Base-by-base conservation (phyloP, 2,888 invertebrate genomes). In the Siphonodentalium dalli region DNA sequence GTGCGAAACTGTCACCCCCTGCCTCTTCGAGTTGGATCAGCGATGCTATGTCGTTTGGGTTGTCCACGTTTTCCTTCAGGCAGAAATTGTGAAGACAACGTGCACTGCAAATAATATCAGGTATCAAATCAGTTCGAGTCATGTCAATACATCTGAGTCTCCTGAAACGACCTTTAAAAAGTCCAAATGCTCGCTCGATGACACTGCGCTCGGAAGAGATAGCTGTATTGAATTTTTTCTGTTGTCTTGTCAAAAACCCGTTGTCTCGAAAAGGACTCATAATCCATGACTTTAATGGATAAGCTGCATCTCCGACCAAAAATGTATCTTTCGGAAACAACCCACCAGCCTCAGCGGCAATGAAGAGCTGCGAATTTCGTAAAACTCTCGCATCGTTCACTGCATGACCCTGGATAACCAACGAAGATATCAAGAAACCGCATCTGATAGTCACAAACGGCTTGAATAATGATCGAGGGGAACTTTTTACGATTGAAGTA, bases 401-500 rank as follows among this genome's bases (percentile, higher is more conserved):
- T 21, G 2, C 42, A 33, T 15, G 54, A 54, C 13, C 58, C 58
- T 11, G 46, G 51, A 39, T 47, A 54, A 18, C 51, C 50, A 23
- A 47, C 48, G 24, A 37, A 44, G n/a, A 49, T 34, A 37, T 58
- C 50, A 31, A 18, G 33, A 15, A 53, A 49, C 13, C 31, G 47
- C 40, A 53, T 21, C 23, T 40, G 48, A 27, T 28, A 23, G 46
- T 54, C 50, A 42, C 50, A 54, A 31, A 54, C 54, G 26, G 51
- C 54, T 40, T 59, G 54, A 11, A 59, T 27, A 23, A 47, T 43
- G 6, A 54, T 18, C 2, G 51, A 54, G 7, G 45, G 51, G 38
- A 51, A 58, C n/a, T 23, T 20, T 33, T 58, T 51, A 15, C 58
- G 44, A 38, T 54, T 51, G 18, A 58, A 40, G 37, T 54, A 51